phyloP scores from a whole-genome alignment of 2,113 vertebrate species.

The Brienomyrus longianalis region DNA sequence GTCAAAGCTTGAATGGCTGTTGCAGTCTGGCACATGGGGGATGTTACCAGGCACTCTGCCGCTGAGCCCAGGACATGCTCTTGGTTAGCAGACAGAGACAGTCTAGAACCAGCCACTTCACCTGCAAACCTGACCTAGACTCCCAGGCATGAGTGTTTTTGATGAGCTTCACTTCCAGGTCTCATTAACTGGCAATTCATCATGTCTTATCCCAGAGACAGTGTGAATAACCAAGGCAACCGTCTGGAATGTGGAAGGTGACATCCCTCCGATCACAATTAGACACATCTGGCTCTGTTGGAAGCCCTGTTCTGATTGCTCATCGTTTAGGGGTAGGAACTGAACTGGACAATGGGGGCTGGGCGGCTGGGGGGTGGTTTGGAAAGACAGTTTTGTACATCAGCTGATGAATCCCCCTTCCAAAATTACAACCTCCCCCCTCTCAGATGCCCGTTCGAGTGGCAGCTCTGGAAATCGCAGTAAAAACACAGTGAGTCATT shows the following conservation, averaged over 20 bases:
- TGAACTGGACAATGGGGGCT: neutral
- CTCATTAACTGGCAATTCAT: neutral
- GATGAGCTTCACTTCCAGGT: neutral
- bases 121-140: neutral
- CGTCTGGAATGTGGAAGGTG: neutral
- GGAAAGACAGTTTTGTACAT: neutral
- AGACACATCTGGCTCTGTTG: neutral
- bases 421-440: neutral
- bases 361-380: neutral
- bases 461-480: neutral
- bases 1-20: neutral
- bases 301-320: neutral
- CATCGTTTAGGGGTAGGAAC: neutral
- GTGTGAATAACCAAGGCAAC: neutral
- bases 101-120: no score
- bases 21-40: neutral
- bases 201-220: neutral
- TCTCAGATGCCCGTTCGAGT: neutral
- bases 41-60: neutral
- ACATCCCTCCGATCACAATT: neutral
- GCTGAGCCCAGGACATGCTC: neutral
- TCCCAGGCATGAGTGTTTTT: neutral
- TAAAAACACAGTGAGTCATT: slow-evolving; percentile 13
- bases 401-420: neutral
- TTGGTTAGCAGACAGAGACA: neutral